phyloP scores from a whole-genome alignment of 1,140 invertebrate species.

The Tribolium madens region DNA sequence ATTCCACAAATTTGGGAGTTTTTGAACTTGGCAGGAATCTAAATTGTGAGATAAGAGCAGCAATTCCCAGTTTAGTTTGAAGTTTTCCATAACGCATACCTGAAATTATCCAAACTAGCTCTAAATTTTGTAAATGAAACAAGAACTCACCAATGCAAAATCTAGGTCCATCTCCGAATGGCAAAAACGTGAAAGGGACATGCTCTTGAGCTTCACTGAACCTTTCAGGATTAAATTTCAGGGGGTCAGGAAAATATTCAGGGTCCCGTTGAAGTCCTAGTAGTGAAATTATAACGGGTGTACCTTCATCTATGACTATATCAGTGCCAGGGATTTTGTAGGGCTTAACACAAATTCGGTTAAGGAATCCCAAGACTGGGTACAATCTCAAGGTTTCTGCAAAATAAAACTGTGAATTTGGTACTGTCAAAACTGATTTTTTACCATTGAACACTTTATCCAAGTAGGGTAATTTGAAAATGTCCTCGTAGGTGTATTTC shows the following conservation, averaged over 20 bases:
- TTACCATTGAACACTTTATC: constrained; percentile 67
- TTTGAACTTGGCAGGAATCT: constrained; percentile 48
- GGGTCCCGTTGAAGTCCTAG: constrained; percentile 72
- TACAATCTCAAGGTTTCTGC: constrained; percentile 67
- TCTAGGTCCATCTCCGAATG: constrained; percentile 70
- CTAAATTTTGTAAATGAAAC: neutral
- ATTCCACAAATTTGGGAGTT: constrained; percentile 9
- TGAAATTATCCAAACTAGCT: neutral
- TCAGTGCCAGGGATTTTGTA: constrained; percentile 68
- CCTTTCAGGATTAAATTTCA: constrained; percentile 72
- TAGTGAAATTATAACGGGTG: constrained; percentile 70
- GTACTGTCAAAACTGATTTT: constrained; percentile 36
- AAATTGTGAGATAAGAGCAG: constrained; percentile 47
- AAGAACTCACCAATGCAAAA: constrained; percentile 67
- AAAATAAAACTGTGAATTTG: neutral
- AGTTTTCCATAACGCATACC: constrained; percentile 50
- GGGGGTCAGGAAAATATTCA: constrained; percentile 73
- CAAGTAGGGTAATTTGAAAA: constrained; percentile 69
- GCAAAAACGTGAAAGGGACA: constrained; percentile 56
- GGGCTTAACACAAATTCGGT: constrained; percentile 65
- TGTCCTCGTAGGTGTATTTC: constrained; percentile 67
- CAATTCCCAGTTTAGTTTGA: constrained; percentile 45
- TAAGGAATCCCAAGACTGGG: constrained; percentile 65
- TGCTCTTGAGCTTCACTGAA: neutral
- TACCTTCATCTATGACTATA: constrained; percentile 67